Evolutionary conservation across 2,888 invertebrate species (phyloP), one percentile per base, ranked within the genome.

Genomic region (Pegoplata infirma): DNA sequence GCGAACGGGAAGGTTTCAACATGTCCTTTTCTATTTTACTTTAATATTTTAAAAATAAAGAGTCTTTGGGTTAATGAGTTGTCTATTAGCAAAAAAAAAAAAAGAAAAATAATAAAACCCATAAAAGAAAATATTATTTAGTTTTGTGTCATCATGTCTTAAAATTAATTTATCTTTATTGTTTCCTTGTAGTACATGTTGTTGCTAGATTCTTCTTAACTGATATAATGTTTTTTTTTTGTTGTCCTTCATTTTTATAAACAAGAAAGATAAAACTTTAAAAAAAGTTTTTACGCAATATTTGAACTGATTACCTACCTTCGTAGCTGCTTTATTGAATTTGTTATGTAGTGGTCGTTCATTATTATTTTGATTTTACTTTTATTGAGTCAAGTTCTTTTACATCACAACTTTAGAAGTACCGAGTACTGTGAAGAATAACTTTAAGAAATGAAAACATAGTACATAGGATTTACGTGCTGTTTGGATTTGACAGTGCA

Each of bases 51-150:
- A 23, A 8, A 58, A 40, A 44, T 10, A 58, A 44, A 44, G 14
- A 44, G 44, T 58, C 58, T 51, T 44, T 8, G 14, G 51, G 32
- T 63, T 67, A 76, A 76, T 77, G 67, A 72, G 55, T 67, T 77
- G 63, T 67, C 73, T 64, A 64, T 68, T 73, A 73, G 67, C 56
- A 68, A 58, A 17, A 59, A 61, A 61, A 49, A 56, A 76, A 58
- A 63, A 61, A 51, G 12, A 21, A 28, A 17, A 49, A 56, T 58
- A 44, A 49, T 32, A 61, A 53, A 36, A 61, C 28, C 46, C 23
- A 40, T 16, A 49, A 40, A 73, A 73, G 40, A 36, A 68, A 73
- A 68, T 68, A 75, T 68, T 53, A 64, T 68, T 68, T 21, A 68
- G 46, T 58, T 63, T 17, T 46, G 5, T 59, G 53, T 61, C 67